Conservation (phyloP, 1,140 invertebrate species). For the Agrilus planipennis region DNA sequence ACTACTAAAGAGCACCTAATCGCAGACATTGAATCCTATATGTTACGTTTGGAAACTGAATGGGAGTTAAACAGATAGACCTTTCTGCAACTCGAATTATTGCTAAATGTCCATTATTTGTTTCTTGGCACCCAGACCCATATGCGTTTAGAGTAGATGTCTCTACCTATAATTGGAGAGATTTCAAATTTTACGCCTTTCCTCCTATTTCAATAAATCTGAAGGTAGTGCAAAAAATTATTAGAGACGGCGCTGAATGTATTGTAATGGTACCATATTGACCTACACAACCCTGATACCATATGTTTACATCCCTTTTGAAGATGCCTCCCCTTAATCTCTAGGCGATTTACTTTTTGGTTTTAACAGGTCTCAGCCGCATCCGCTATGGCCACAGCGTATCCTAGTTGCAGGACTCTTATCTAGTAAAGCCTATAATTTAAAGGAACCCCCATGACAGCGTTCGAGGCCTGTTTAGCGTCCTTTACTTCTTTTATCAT, state of each 20-base stretch:
- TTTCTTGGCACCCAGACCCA: too few species aligned
- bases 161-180: too few species aligned
- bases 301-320: not conserved
- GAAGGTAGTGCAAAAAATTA: slow-evolving; percentile 18
- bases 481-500: not conserved
- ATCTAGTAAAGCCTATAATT: not conserved
- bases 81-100: too few species aligned
- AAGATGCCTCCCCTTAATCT: not conserved
- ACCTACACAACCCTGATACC: not conserved
- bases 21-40: slow-evolving; percentile 20
- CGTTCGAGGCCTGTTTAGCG: not conserved
- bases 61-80: slow-evolving; percentile 5
- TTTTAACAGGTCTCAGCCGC: not conserved
- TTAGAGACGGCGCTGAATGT: slow-evolving; percentile 14
- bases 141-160: too few species aligned
- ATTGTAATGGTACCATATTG: slow-evolving; percentile 2
- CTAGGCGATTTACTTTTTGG: not conserved
- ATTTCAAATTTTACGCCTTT: slow-evolving; percentile 30
- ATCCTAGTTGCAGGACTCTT: not conserved
- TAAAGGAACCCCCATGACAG: not conserved
- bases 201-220: slow-evolving; percentile 22
- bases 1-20: slow-evolving; percentile 17
- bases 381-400: not conserved
- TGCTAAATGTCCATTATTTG: too few species aligned
- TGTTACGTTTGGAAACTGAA: slow-evolving; percentile 8